These are phyloP conservation scores for Eidolon helvum DNA, from an alignment of 2,113 vertebrate species.

Conservation along the genomic window DNA sequence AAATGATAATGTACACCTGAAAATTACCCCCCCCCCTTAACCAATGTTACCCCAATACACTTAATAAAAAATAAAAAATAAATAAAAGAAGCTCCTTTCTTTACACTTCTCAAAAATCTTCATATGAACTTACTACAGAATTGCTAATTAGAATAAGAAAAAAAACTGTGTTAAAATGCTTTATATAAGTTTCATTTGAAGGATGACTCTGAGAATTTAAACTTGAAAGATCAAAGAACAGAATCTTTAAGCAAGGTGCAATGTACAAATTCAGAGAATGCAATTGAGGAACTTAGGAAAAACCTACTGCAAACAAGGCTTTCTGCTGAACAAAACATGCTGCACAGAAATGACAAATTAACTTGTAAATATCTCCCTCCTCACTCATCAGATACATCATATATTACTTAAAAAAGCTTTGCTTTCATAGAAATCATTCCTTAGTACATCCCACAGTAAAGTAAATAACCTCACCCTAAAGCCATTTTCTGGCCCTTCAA, in stretches of 20 bases:
- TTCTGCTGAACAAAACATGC: neutral
- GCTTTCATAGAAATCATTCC: slow-evolving; percentile 21
- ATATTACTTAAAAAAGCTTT: slow-evolving; percentile 24
- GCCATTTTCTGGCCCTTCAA: neutral
- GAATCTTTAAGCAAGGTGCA: neutral
- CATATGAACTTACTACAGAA: neutral
- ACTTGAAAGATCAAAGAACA: neutral
- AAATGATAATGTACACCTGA: too few species aligned
- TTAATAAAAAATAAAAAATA: too few species aligned
- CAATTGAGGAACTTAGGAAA: slow-evolving; percentile 45
- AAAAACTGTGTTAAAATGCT: neutral
- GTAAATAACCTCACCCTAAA: slow-evolving; percentile 10
- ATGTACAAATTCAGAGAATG: slow-evolving; percentile 23
- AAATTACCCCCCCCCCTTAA: too few species aligned
- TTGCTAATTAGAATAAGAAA: slow-evolving; percentile 14
- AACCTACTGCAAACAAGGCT: neutral
- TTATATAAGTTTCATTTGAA: slow-evolving; percentile 35
- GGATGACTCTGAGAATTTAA: slow-evolving; percentile 17
- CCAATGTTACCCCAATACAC: too few species aligned
- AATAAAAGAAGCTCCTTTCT: slow-evolving; percentile 21
- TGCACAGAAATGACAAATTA: slow-evolving; percentile 26
- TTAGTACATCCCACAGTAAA: neutral
- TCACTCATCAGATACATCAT: neutral
- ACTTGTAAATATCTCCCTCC: neutral
- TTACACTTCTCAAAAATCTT: neutral